Evolutionary conservation across 2,888 invertebrate species (phyloP).

Genomic region (Tetheella fluctuosa): DNA sequence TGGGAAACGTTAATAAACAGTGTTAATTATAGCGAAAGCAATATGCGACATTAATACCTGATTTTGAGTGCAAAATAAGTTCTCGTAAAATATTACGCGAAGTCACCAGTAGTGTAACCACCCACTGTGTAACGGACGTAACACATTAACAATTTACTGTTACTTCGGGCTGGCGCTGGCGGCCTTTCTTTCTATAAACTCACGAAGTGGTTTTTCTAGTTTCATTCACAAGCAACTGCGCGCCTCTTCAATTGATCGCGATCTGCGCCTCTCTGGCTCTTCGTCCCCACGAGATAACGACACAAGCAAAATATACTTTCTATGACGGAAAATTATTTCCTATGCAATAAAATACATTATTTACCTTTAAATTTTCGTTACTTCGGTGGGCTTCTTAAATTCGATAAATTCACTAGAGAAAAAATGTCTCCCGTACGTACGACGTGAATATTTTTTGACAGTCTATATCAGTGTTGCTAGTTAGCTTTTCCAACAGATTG

Average conservation of each 20-base stretch:
- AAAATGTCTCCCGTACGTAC: conserved; percentile 38
- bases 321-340: neutral
- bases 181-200: conserved; percentile 40
- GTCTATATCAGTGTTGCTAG: conserved; percentile 38
- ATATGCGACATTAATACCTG: conserved; percentile 36
- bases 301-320: neutral
- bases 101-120: conserved; percentile 36
- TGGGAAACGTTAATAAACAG: no score
- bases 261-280: conserved; percentile 26
- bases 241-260: conserved; percentile 38
- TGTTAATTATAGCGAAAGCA: neutral
- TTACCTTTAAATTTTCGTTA: neutral
- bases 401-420: conserved; percentile 17
- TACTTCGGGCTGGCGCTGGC: conserved; percentile 46
- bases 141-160: conserved; percentile 64
- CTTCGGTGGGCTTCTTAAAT: neutral
- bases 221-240: conserved; percentile 49
- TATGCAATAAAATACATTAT: neutral
- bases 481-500: neutral
- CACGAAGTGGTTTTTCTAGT: conserved; percentile 65
- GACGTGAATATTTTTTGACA: conserved; percentile 37
- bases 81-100: conserved; percentile 29
- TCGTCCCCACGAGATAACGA: neutral
- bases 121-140: conserved; percentile 68
- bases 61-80: conserved; percentile 25